phyloP scores from a whole-genome alignment of 2,888 invertebrate genomes.

The Andrena bucephala region DNA sequence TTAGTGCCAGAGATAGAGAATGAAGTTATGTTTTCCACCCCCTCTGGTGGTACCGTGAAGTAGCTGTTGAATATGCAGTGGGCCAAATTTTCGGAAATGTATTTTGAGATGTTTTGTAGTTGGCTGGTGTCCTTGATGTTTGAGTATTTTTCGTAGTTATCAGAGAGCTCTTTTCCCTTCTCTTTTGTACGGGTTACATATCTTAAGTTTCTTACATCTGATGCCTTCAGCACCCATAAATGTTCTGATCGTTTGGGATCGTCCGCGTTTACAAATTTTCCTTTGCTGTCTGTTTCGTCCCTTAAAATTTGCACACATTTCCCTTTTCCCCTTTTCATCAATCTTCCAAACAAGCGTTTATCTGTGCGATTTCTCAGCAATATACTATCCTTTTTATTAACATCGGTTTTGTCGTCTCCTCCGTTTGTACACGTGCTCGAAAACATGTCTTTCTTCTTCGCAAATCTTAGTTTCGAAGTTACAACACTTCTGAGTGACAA shows the following conservation, averaged over 20 bases:
- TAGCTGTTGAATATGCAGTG: background rate
- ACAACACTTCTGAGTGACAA: background rate
- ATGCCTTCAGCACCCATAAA: background rate
- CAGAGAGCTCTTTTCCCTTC: background rate
- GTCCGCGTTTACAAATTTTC: background rate
- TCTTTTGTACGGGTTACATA: background rate
- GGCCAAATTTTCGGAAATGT: background rate
- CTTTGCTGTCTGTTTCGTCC: background rate
- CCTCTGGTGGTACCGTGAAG: background rate
- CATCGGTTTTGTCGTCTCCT: background rate
- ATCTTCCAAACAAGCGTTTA: background rate
- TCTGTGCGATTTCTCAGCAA: background rate
- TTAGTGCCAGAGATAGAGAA: conserved; percentile 3
- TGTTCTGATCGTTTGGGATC: background rate
- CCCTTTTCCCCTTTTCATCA: background rate
- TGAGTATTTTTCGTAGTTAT: background rate
- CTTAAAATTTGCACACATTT: background rate
- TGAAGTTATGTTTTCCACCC: background rate
- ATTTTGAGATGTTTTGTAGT: background rate
- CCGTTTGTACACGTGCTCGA: background rate
- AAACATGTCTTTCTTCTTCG: background rate
- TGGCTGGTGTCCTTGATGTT: background rate
- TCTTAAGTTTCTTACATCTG: background rate
- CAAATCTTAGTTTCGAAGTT: background rate
- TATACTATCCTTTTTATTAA: background rate